phyloP scores from a whole-genome alignment of 2,797 vertebrate species.

The Channallabes apus region DNA sequence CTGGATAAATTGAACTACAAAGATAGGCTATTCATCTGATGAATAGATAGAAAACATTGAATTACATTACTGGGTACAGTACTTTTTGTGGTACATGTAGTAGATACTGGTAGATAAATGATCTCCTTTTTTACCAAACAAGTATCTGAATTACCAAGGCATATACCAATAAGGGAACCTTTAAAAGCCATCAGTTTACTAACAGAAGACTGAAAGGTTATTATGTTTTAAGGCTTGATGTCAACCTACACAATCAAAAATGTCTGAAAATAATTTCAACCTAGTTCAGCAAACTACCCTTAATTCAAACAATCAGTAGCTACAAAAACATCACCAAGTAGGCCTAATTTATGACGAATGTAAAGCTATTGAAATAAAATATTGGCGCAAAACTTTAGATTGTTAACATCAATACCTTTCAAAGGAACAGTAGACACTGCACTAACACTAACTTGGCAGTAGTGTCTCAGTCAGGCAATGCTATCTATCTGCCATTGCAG shows the following conservation, averaged over 20 bases:
- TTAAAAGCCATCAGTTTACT: background rate
- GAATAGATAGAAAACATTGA: background rate
- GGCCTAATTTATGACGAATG: background rate
- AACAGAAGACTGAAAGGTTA: background rate
- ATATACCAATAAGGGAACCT: background rate
- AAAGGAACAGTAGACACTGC: slow-evolving; percentile 21
- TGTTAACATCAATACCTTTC: slow-evolving; percentile 27
- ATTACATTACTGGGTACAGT: background rate
- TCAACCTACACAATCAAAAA: background rate
- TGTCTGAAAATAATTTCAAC: background rate
- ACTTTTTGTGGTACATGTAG: background rate
- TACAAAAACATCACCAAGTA: background rate
- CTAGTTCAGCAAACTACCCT: background rate
- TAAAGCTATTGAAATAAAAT: background rate
- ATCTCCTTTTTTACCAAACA: background rate
- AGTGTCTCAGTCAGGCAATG: slow-evolving; percentile 26
- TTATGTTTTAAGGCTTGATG: background rate
- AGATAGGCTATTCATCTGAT: background rate
- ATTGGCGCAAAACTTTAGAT: slow-evolving; percentile 7
- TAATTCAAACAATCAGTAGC: background rate
- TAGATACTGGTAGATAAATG: background rate
- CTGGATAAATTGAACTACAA: slow-evolving; percentile 15
- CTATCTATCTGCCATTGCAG: slow-evolving; percentile 37
- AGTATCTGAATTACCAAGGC: background rate
- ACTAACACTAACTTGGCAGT: slow-evolving; percentile 22